phyloP scores from a whole-genome alignment of 2,113 vertebrate genomes.

The Neogobius melanostomus region DNA sequence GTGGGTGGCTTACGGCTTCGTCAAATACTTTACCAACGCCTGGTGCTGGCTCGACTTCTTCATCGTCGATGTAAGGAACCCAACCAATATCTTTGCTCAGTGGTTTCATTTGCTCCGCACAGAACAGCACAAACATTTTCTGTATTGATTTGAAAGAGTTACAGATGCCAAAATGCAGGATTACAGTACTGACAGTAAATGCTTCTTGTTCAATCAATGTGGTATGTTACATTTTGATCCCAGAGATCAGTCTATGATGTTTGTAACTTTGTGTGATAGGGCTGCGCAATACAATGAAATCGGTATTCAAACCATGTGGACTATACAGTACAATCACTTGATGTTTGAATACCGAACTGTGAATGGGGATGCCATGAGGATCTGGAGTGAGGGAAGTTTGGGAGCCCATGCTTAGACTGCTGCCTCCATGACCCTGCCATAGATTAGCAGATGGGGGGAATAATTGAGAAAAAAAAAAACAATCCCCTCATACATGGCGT shows the following conservation, averaged over 20 bases:
- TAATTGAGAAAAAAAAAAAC: no score
- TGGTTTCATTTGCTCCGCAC: not conserved
- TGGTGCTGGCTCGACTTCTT: slow-evolving; percentile 99
- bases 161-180: not conserved
- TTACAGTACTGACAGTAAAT: no score
- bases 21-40: slow-evolving; percentile 98
- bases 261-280: not conserved
- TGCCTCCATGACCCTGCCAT: no score
- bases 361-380: no score
- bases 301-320: not conserved
- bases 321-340: no score
- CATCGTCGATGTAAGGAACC: slow-evolving; percentile 93
- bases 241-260: not conserved
- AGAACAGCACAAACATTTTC: not conserved
- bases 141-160: not conserved
- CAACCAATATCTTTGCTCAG: slow-evolving; percentile 4
- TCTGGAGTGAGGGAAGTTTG: no score
- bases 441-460: no score
- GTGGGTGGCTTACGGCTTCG: slow-evolving; percentile 96
- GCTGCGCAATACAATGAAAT: not conserved
- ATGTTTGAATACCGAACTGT: no score
- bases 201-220: no score
- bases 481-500: no score
- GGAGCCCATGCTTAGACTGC: no score
- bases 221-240: no score